A percentile compares a stretch with the other conserved stretches of the same genome.
Evolutionary conservation across 37 sponge, comb jelly and placozoan species (phyloP).

Genomic region (Hexactinellida sp.): DNA sequence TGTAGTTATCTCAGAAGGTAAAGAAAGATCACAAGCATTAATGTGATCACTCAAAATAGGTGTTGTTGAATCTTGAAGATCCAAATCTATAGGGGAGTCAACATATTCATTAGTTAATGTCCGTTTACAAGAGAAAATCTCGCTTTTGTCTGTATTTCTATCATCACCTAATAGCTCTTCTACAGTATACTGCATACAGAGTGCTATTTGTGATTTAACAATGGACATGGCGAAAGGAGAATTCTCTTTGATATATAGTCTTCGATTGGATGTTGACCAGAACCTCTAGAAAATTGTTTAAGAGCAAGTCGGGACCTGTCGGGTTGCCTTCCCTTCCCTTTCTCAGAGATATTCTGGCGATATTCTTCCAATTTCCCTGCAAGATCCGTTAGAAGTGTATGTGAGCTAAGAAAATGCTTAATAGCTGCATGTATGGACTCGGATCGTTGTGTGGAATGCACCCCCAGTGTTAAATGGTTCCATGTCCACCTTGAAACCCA

Average conservation of each 20-base stretch:
- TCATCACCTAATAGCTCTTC: neutral
- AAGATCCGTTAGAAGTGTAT: neutral
- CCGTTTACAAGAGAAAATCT: neutral
- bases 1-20: neutral
- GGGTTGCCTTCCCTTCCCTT: neutral
- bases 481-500: too few species aligned
- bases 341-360: neutral
- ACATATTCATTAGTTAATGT: neutral
- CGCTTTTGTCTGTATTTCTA: neutral
- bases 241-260: neutral
- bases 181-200: neutral
- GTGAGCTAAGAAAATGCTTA: neutral
- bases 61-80: neutral
- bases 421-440: neutral
- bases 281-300: neutral
- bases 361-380: neutral
- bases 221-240: neutral
- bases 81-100: neutral
- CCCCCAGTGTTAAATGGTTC: too few species aligned
- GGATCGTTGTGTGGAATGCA: neutral
- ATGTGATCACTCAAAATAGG: neutral
- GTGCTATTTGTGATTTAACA: neutral
- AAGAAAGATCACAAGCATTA: neutral
- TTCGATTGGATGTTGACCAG: neutral
- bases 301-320: neutral